A percentile compares a stretch with the other conserved stretches of the same genome.
Conservation (phyloP, 2,113 vertebrate species). For the Daboia siamensis region DNA sequence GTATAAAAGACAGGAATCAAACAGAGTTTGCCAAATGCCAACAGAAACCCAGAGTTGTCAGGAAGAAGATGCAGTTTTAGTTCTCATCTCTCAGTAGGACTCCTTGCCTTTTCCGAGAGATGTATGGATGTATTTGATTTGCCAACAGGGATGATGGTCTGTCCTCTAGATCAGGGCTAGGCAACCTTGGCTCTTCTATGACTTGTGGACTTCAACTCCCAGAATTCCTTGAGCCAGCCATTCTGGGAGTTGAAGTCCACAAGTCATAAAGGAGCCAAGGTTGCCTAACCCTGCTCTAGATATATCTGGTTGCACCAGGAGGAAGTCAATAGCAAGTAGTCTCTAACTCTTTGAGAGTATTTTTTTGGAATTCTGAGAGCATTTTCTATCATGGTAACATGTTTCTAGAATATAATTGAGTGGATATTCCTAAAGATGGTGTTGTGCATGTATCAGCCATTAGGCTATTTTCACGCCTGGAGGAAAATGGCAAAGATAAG, state of each 20-base stretch:
- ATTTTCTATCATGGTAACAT: background rate
- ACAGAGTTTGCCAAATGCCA: background rate
- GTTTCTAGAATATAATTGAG: background rate
- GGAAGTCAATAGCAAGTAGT: background rate
- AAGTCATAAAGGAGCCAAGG: too few species aligned
- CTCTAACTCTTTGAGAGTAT: background rate
- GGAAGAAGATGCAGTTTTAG: background rate
- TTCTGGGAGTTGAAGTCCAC: too few species aligned
- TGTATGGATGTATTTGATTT: background rate
- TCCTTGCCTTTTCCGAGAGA: background rate
- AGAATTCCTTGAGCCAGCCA: too few species aligned
- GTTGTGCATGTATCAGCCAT: background rate
- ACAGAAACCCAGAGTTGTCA: background rate
- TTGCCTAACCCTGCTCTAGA: background rate
- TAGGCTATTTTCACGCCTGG: background rate
- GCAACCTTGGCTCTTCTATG: too few species aligned
- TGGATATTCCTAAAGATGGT: background rate
- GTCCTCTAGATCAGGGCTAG: background rate
- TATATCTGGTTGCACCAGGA: background rate
- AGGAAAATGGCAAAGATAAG: background rate
- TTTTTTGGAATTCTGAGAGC: background rate
- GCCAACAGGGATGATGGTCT: background rate
- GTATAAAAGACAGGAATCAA: background rate
- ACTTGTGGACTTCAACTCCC: too few species aligned
- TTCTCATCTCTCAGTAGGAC: background rate